Evolutionary conservation across 2,797 vertebrate species (phyloP), one percentile per base, ranked within the genome.

Genomic region (Huso huso): DNA sequence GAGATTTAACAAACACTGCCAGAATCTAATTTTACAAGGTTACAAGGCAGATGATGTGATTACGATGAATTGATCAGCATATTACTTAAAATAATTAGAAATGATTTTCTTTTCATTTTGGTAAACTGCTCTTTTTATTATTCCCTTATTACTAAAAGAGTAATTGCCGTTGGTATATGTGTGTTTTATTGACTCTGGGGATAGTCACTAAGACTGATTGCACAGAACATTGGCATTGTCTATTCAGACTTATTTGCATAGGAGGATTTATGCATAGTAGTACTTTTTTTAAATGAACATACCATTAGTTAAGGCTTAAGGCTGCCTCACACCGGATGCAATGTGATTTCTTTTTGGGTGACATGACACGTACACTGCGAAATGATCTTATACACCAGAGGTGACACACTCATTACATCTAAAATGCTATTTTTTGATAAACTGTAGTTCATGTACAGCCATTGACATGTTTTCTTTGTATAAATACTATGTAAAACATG

Each of bases 81-180:
- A 87, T 91, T 85, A 88, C 90, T 88, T 93, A 90, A 95, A 93
- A 92, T 92, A 93, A 96, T 97, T 96, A 95, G 83, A 87, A 97
- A 94, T 87, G 87, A 95, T 94, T 95, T 95, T 85, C 85, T 81
- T 64, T 61, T 70, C 69, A 83, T 83, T 83, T 83, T 82, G 76
- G 71, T 69, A 70, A 81, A 76, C 72, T 77, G 71, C 71, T 79
- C 71, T 80, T 85, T 82, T 77, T 75, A 77, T 76, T 82, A 76
- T 9, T 13, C 77, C 77, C 78, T 78, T 77, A 79, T 77, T 79
- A 77, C 77, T 60, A 77, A 73, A 70, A 52, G 70, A 71, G 81
- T 75, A 73, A 81, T 82, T 88, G 77, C 79, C 85, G 80, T 70
- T 62, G 75, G 77, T 86, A 79, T 82, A 80, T 79, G 75, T 70